Evolutionary conservation across 1,140 invertebrate species (phyloP).

Genomic region (Probaryconus sp.): DNA sequence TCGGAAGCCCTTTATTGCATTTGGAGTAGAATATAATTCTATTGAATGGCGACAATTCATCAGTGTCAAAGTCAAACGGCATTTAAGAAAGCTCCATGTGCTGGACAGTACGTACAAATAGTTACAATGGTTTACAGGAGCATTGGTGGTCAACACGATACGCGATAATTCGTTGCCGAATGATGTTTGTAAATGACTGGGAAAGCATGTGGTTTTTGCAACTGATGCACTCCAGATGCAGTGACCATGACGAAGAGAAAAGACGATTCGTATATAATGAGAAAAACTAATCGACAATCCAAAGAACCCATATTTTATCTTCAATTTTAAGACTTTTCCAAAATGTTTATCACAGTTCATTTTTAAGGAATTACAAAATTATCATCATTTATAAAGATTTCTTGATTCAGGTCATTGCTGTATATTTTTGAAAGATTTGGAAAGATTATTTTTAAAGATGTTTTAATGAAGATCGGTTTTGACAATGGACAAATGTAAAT

Average conservation of each 20-base stretch:
- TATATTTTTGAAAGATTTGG: constrained; percentile 29
- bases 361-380: no score
- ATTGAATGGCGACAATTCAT: constrained; percentile 51
- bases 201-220: constrained; percentile 53
- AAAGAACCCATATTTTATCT: no score
- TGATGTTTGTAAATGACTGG: constrained; percentile 48
- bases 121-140: constrained; percentile 7
- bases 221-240: constrained; percentile 40
- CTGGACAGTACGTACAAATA: constrained; percentile 42
- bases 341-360: no score
- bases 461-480: constrained; percentile 4
- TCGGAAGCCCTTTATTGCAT: constrained; percentile 38
- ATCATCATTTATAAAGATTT: no score
- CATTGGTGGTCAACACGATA: constrained; percentile 13
- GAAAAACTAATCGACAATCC: no score
- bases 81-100: constrained; percentile 50
- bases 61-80: constrained; percentile 56
- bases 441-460: constrained; percentile 10
- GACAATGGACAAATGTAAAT: no score
- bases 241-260: constrained; percentile 4
- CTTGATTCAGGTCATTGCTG: no score
- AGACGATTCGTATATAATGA: no score
- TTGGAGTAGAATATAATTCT: constrained; percentile 30
- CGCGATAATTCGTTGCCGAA: constrained; percentile 26
- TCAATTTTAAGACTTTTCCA: no score